Percentiles rank a stretch among this genome's conserved stretches.
phyloP scores from a whole-genome alignment of 1,140 invertebrate genomes.

The Aleiodes sp. region DNA sequence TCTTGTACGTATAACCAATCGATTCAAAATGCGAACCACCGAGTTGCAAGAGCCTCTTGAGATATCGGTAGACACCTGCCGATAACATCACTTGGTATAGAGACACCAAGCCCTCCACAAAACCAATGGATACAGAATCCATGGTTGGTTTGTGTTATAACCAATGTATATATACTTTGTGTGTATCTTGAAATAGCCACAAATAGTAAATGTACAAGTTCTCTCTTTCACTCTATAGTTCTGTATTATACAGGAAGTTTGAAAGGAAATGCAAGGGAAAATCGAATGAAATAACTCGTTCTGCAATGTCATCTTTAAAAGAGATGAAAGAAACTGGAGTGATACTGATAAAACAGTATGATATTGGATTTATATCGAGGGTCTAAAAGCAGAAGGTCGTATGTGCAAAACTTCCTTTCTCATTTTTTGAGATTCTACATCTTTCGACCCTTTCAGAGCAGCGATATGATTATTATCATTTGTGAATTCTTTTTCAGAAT shows the following conservation, averaged over 20 bases:
- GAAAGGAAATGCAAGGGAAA: neutral
- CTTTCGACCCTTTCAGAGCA: neutral
- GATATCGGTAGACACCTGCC: slow-evolving; percentile 31
- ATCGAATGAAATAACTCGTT: neutral
- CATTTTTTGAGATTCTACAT: neutral
- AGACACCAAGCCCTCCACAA: neutral
- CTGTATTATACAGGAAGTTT: neutral
- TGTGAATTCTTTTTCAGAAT: too few species aligned
- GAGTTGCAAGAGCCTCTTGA: slow-evolving; percentile 16
- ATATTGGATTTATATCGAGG: neutral
- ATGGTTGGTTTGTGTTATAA: too few species aligned
- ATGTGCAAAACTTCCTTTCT: too few species aligned
- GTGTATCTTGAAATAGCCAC: neutral
- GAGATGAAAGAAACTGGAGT: neutral
- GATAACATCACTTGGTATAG: slow-evolving; percentile 26
- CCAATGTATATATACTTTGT: neutral
- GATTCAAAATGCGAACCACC: slow-evolving; percentile 24
- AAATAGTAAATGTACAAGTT: slow-evolving; percentile 1
- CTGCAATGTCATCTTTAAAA: neutral
- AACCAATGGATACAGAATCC: neutral
- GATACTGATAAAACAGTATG: too few species aligned
- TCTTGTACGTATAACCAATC: slow-evolving; percentile 11
- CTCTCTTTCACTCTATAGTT: neutral
- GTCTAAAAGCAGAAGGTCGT: too few species aligned
- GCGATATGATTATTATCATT: too few species aligned